Evolutionary conservation across 2,113 vertebrate genomes (phyloP), one percentile per base, ranked within the genome.

Genomic region (Pelobates fuscus): DNA sequence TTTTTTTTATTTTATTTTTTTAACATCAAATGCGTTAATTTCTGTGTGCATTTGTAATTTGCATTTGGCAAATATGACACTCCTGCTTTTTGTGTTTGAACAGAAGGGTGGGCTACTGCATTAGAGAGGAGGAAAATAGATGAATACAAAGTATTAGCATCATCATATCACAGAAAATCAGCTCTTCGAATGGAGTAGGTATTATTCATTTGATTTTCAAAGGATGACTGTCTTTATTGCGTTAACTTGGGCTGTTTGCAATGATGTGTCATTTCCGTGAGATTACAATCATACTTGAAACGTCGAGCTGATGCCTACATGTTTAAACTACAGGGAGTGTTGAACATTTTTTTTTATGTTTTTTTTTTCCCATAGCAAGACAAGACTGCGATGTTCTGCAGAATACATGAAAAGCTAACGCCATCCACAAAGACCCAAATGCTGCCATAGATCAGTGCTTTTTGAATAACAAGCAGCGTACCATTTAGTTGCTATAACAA

Each of bases 391-490:
- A 60, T 41, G 59, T 77, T 77, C 65, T 77, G 14, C 64, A 65
- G 65, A 52, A 77, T 67, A 77, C 73, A 77, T 77, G 54, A 77
- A 77, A 77, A 23, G 29, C 64, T 77, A 77, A 77, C 67, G 55
- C 43, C 65, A 77, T 77, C 73, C 65, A 68, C 73, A 68, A 61
- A 77, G 65, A 67, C n/a, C 57, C 73, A 68, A 67, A 77, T 60
- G 70, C 37, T 79, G 64, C 64, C 58, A 82, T 86, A 90, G 85
- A 91, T 83, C 88, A 87, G 84, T 87, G 88, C 84, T 85, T 82
- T 88, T 81, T 88, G 91, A 91, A 89, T 91, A 91, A 91, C 89
- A 93, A 93, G 91, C 86, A 89, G 83, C 82, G 78, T 89, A 84
- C 84, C 82, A 24, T 78, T 91, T 84, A 85, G 91, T 93, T 91